A percentile compares a stretch with the other conserved stretches of the same genome.
These are phyloP conservation scores for Campylorhamphus procurvoides DNA, from an alignment of 2,113 vertebrate genomes.

Conservation along the genomic window DNA sequence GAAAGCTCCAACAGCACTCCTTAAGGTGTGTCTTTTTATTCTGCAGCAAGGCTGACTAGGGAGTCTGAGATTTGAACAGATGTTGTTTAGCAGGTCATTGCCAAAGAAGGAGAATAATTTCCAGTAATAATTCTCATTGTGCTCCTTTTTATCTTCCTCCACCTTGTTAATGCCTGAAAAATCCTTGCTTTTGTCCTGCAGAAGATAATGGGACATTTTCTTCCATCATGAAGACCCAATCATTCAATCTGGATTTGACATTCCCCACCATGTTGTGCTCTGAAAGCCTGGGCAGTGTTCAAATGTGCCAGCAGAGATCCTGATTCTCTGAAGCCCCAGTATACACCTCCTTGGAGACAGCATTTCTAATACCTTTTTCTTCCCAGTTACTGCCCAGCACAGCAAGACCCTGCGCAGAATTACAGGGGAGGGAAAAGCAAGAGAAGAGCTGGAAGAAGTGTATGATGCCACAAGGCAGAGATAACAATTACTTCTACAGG, in stretches of 20 bases:
- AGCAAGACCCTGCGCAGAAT: background rate
- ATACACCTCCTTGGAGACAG: background rate
- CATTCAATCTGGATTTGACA: background rate
- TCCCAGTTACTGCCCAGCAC: background rate
- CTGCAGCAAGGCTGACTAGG: background rate
- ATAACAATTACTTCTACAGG: background rate
- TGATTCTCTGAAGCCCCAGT: background rate
- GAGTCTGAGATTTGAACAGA: background rate
- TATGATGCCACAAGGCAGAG: accelerated
- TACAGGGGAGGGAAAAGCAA: background rate
- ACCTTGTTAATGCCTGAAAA: background rate
- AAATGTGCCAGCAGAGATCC: background rate
- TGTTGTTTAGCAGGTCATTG: background rate
- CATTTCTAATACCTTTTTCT: background rate
- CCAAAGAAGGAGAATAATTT: background rate
- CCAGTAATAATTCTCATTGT: background rate
- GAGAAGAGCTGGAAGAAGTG: background rate
- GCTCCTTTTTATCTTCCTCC: background rate
- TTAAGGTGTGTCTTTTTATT: background rate
- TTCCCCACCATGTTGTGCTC: background rate
- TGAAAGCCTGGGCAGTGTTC: background rate
- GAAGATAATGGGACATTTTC: background rate
- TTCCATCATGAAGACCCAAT: accelerated
- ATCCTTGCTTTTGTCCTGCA: background rate
- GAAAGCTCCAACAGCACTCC: background rate